Evolutionary conservation across 2,888 invertebrate species (phyloP).

Genomic region (Drosophila sordidula): DNA sequence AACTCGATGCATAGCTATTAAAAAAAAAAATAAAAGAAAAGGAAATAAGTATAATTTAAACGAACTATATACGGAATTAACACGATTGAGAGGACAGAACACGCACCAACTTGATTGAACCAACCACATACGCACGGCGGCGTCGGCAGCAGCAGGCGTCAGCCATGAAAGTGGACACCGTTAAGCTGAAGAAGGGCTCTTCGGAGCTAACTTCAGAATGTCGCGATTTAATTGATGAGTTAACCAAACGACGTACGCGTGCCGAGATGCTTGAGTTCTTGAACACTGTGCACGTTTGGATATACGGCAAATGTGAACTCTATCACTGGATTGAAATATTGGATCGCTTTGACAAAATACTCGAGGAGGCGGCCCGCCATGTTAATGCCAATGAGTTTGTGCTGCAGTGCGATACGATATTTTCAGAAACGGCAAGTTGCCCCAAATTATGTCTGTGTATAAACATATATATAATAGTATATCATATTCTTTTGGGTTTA

Average conservation of each 20-base stretch:
- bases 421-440: constrained; percentile 87
- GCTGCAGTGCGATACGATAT: constrained; percentile 90
- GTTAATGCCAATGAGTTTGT: constrained; percentile 82
- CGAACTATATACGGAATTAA: constrained; percentile 5
- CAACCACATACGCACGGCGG: constrained; percentile 49
- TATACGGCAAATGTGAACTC: constrained; percentile 94
- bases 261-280: constrained; percentile 89
- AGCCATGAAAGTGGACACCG: constrained; percentile 92
- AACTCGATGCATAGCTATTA: constrained; percentile 46
- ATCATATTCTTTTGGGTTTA: background rate
- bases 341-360: constrained; percentile 90
- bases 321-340: constrained; percentile 94
- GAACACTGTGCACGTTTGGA: constrained; percentile 91
- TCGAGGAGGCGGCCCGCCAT: constrained; percentile 89
- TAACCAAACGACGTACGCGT: constrained; percentile 88
- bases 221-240: constrained; percentile 90
- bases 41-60: constrained; percentile 3
- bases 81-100: constrained; percentile 6
- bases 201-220: constrained; percentile 93
- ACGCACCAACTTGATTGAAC: constrained; percentile 48
- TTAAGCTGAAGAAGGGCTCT: constrained; percentile 92
- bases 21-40: constrained; percentile 14
- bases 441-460: background rate
- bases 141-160: constrained; percentile 59
- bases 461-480: background rate